Percentiles rank a stretch among this genome's conserved stretches.
These are phyloP conservation scores for Lordiphosa mommai DNA, from an alignment of 1,140 invertebrate species.

Conservation along the genomic window DNA sequence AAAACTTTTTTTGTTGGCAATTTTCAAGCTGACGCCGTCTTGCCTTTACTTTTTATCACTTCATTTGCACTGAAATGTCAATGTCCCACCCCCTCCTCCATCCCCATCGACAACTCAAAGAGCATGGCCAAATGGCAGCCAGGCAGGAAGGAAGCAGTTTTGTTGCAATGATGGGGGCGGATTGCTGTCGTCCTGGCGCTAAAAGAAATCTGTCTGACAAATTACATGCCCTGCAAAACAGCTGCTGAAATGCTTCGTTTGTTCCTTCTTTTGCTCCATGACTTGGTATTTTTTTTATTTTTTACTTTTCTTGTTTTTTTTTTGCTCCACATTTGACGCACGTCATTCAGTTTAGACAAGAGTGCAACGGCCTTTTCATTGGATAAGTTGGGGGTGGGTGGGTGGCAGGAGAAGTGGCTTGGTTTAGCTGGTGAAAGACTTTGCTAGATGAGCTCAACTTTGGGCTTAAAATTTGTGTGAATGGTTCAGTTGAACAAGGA, in stretches of 20 bases:
- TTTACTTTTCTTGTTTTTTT: slow-evolving; percentile 13
- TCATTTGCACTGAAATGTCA: slow-evolving; percentile 70
- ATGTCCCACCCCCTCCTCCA: slow-evolving; percentile 28
- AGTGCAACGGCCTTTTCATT: slow-evolving; percentile 54
- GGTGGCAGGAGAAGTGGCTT: background rate
- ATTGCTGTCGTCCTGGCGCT: slow-evolving; percentile 28
- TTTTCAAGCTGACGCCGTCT: slow-evolving; percentile 49
- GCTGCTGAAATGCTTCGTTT: slow-evolving; percentile 39
- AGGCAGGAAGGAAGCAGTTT: slow-evolving; percentile 60
- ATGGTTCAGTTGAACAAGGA: no score
- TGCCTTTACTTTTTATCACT: slow-evolving; percentile 63
- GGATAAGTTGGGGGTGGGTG: slow-evolving; percentile 2
- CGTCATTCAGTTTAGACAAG: slow-evolving; percentile 37
- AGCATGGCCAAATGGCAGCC: slow-evolving; percentile 37
- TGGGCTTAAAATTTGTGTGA: no score
- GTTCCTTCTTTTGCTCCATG: slow-evolving; percentile 11
- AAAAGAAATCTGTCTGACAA: slow-evolving; percentile 71
- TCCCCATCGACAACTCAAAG: slow-evolving; percentile 9
- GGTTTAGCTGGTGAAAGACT: background rate
- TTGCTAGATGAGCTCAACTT: background rate
- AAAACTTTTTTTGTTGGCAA: slow-evolving; percentile 28
- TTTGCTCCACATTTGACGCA: slow-evolving; percentile 34
- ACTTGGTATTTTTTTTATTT: slow-evolving; percentile 20
- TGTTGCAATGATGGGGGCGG: slow-evolving; percentile 50
- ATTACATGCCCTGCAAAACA: slow-evolving; percentile 57